phyloP scores from a whole-genome alignment of 2,113 vertebrate species.

The Mesitornis unicolor region DNA sequence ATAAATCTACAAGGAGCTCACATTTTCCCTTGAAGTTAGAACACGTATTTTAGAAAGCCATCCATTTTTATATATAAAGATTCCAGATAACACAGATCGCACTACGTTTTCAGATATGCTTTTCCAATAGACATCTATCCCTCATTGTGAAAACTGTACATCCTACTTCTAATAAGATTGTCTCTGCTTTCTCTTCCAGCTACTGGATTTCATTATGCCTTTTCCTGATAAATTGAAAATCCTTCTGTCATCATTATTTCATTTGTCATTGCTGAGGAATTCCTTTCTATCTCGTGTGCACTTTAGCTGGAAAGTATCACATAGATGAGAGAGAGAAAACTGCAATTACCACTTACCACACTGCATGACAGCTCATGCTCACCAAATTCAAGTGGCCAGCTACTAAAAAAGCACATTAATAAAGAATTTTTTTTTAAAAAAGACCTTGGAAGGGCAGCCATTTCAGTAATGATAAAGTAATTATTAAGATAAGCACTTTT shows the following conservation, averaged over 20 bases:
- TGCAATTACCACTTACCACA: not conserved
- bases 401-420: not conserved
- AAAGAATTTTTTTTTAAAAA: not conserved
- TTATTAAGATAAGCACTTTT: slow-evolving; percentile 12
- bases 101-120: not conserved
- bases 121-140: slow-evolving; percentile 4
- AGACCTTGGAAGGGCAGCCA: not conserved
- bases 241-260: slow-evolving; percentile 1
- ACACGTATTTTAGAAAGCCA: not conserved
- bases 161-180: not conserved
- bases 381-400: not conserved
- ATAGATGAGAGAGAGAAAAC: not conserved
- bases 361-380: not conserved
- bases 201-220: slow-evolving; percentile 23
- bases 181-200: not conserved
- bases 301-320: not conserved
- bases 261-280: slow-evolving; percentile 15
- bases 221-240: slow-evolving; percentile 34
- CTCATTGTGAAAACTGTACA: not conserved
- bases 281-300: not conserved
- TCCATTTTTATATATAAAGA: not conserved
- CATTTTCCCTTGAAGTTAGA: not conserved
- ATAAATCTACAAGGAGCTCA: not conserved
- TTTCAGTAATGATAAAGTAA: slow-evolving; percentile 2
- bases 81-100: not conserved